These are phyloP conservation scores for Vombatus ursinus DNA, from an alignment of 2,113 vertebrate species.

Conservation along the genomic window DNA sequence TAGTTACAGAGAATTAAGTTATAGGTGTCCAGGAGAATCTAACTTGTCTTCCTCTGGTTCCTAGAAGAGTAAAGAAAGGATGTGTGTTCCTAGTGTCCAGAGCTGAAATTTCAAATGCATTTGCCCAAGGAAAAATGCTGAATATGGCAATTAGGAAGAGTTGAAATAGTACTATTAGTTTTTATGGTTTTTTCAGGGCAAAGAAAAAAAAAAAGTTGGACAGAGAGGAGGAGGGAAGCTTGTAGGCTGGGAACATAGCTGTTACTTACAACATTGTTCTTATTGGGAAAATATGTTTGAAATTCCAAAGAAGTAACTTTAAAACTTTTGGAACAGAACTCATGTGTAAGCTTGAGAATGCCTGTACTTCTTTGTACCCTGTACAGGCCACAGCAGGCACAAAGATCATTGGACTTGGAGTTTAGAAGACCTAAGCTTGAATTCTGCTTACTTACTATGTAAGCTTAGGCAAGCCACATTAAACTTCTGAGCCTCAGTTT, in stretches of 20 bases:
- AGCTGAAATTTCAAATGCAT: not conserved
- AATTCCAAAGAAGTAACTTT: not conserved
- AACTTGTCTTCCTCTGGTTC: not conserved
- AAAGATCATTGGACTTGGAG: not conserved
- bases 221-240: not conserved
- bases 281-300: not conserved
- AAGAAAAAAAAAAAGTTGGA: not conserved
- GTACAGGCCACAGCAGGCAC: not conserved
- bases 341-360: not conserved
- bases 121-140: not conserved
- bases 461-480: not conserved
- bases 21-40: not conserved
- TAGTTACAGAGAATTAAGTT: not conserved
- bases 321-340: not conserved
- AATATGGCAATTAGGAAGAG: not conserved
- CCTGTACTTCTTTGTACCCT: not conserved
- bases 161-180: not conserved
- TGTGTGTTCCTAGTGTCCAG: not conserved
- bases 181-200: not conserved
- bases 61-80: not conserved
- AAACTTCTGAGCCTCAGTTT: not conserved
- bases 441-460: not conserved
- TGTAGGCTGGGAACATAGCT: not conserved
- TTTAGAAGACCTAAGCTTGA: not conserved
- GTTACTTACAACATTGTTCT: not conserved